phyloP scores from a whole-genome alignment of 2,113 vertebrate species.

The Sinocyclocheilus rhinocerous region DNA sequence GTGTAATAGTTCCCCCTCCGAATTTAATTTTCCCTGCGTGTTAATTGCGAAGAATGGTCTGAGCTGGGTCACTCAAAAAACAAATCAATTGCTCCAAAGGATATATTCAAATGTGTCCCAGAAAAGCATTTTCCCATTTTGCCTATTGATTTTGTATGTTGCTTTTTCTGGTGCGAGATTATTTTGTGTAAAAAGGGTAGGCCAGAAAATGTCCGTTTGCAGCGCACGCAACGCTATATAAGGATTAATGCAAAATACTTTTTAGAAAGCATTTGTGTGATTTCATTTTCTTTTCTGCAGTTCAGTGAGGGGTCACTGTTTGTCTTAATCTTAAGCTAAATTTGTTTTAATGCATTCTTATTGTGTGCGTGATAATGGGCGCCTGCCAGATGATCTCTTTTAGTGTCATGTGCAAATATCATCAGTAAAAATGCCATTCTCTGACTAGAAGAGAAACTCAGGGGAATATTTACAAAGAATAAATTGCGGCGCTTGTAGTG shows the following conservation, averaged over 20 bases:
- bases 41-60: slow-evolving; percentile 79
- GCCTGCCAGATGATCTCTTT: slow-evolving; percentile 42
- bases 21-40: slow-evolving; percentile 67
- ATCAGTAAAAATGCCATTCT: slow-evolving; percentile 5
- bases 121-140: slow-evolving; percentile 76
- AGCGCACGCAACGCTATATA: slow-evolving; percentile 61
- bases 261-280: slow-evolving; percentile 70
- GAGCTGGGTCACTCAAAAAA: slow-evolving; percentile 73
- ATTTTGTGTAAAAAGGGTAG: slow-evolving; percentile 63
- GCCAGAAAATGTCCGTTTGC: slow-evolving; percentile 71
- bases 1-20: slow-evolving; percentile 56
- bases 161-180: slow-evolving; percentile 61
- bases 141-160: slow-evolving; percentile 76
- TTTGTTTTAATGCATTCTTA: slow-evolving; percentile 47
- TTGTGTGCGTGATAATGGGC: slow-evolving; percentile 32
- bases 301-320: slow-evolving; percentile 55
- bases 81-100: slow-evolving; percentile 78
- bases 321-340: slow-evolving; percentile 64
- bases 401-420: slow-evolving; percentile 10
- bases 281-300: slow-evolving; percentile 70
- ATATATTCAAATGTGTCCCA: slow-evolving; percentile 81
- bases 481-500: background rate
- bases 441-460: slow-evolving; percentile 11
- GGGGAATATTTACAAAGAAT: background rate
- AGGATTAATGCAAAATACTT: slow-evolving; percentile 74